Base-by-base conservation (phyloP, 2,113 vertebrate genomes). In the Oncorhynchus kisutch region DNA sequence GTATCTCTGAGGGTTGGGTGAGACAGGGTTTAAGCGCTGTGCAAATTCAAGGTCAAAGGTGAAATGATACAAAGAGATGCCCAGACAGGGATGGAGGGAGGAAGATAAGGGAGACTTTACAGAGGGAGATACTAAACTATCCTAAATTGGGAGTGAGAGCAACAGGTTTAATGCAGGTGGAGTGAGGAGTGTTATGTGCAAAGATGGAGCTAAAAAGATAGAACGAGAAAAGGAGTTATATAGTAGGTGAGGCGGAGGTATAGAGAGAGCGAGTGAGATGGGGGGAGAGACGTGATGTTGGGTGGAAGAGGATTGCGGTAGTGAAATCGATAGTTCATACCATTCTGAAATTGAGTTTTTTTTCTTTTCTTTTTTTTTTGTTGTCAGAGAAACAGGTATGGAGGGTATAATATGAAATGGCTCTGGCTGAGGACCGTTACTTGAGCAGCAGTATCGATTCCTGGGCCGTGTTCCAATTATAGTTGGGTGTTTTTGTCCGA, bases 251-350 rank as follows among this genome's bases (percentile, higher is more conserved):
- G 74, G 67, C 66, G 65, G 39, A 73, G 71, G 67, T 64, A 9
- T n/a, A 24, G 27, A 67, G 77, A 67, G 51, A 69, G 49, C 68
- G 25, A 13, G 66, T 2, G 34, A 8, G 16, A 20, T 34, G 68
- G 75, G 62, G n/a, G n/a, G n/a, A n/a, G n/a, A n/a, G n/a, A 70
- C 16, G 29, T 14, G 29, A 77, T n/a, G 62, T 11, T 51, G 60
- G 72, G 60, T 22, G 69, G 57, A 67, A 72, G 74, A 78, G 74
- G 79, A 75, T 81, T 18, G 78, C 71, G 84, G 87, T 84, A 84
- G 80, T 81, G 86, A 90, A 93, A 93, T 93, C 92, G 27, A 93
- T 93, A 92, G 88, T 89, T 93, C 92, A 93, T 92, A 92, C 87
- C 71, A 78, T 89, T 91, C 84, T 90, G 88, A 92, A 93, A 93